These are phyloP conservation scores for Rhinoraja longicauda DNA, from an alignment of 2,797 vertebrate species.

Conservation along the genomic window DNA sequence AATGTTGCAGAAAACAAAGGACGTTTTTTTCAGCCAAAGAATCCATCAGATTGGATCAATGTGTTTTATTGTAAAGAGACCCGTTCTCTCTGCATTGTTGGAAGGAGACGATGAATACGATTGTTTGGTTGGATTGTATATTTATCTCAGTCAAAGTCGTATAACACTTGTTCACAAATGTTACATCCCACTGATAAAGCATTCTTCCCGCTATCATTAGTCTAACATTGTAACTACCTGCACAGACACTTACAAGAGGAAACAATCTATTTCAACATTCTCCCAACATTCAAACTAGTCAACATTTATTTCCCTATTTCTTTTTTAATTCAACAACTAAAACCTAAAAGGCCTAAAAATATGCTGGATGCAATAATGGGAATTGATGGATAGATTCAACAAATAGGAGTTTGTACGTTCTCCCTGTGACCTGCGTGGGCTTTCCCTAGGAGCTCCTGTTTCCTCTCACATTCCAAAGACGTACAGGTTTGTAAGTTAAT, in stretches of 20 bases:
- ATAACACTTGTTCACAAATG: neutral
- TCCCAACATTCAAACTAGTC: neutral
- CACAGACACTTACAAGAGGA: neutral
- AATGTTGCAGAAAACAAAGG: slow-evolving; percentile 30
- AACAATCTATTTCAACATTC: neutral
- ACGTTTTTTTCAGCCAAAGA: slow-evolving; percentile 41
- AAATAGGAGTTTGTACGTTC: too few relatives aligned
- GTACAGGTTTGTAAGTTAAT: too few relatives aligned
- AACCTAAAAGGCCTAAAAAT: neutral
- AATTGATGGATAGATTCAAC: neutral
- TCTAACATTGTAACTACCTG: neutral
- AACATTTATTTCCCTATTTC: neutral
- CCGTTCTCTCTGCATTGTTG: slow-evolving; percentile 56
- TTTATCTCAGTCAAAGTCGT: neutral
- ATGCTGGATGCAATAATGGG: too few relatives aligned
- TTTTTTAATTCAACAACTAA: neutral
- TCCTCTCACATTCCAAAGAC: too few relatives aligned
- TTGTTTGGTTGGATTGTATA: slow-evolving; percentile 64
- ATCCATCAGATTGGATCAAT: slow-evolving; percentile 49
- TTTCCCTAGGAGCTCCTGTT: too few relatives aligned
- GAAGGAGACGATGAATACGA: slow-evolving; percentile 56
- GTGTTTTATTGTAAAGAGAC: slow-evolving; percentile 49
- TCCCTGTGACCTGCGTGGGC: too few relatives aligned
- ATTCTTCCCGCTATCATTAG: neutral
- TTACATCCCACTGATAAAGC: neutral